Evolutionary conservation across 2,888 invertebrate species (phyloP).

Genomic region (Cephus runcator): DNA sequence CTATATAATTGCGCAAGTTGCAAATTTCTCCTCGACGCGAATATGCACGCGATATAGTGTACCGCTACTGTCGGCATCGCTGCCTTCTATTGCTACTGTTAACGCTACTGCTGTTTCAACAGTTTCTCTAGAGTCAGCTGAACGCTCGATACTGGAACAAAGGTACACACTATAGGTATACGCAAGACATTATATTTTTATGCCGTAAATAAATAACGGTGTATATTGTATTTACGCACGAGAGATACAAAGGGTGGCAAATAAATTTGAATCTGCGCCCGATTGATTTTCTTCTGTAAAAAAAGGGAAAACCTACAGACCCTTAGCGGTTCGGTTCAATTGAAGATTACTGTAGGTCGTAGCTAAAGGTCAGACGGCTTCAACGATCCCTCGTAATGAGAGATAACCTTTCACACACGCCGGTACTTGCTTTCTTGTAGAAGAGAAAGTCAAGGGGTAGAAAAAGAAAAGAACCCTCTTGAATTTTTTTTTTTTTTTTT

Average conservation of each 20-base stretch:
- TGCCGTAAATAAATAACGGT: neutral
- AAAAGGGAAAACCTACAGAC: neutral
- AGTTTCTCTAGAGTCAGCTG: neutral
- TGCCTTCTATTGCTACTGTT: neutral
- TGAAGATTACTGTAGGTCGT: too few species aligned
- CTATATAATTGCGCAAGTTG: constrained; percentile 35
- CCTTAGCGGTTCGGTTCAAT: neutral
- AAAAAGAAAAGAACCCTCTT: neutral
- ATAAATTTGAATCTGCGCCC: neutral
- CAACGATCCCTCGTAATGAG: neutral
- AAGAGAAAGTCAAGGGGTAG: neutral
- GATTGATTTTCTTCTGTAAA: neutral
- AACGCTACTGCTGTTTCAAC: neutral
- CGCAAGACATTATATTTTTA: neutral
- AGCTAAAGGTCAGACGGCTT: too few species aligned
- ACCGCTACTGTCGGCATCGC: neutral
- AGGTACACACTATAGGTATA: neutral
- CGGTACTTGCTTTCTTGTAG: neutral
- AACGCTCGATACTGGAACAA: neutral
- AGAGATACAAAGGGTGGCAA: neutral
- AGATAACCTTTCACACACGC: neutral
- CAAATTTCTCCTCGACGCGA: neutral
- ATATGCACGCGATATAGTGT: neutral
- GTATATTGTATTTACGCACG: neutral
- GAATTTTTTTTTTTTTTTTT: neutral